Percentiles rank a stretch among this genome's conserved stretches.
phyloP scores from a whole-genome alignment of 2,113 vertebrate genomes.

The Rhadina sibilatrix region DNA sequence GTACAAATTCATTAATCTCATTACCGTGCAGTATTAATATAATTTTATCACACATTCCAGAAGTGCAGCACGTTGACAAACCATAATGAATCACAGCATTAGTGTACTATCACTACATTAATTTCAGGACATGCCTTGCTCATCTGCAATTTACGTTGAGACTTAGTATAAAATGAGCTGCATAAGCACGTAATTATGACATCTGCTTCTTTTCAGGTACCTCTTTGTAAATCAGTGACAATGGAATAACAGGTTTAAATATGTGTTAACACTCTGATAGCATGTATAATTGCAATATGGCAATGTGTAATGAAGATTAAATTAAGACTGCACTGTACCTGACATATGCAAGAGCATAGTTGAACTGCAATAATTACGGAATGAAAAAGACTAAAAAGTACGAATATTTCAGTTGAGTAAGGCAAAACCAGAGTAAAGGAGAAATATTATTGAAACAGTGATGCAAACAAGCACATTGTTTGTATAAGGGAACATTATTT shows the following conservation, averaged over 20 bases:
- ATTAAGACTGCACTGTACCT: conserved; percentile 80
- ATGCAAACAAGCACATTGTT: neutral
- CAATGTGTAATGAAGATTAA: conserved; percentile 84
- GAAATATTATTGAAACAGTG: neutral
- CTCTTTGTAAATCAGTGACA: conserved; percentile 82
- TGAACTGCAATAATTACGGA: conserved; percentile 61
- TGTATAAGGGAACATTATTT: neutral
- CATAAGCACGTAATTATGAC: conserved; percentile 86
- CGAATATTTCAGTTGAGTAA: conserved; percentile 27
- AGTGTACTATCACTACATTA: conserved; percentile 78
- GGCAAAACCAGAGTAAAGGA: neutral
- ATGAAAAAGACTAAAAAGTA: conserved; percentile 23
- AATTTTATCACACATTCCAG: conserved; percentile 99
- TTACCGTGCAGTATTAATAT: conserved; percentile 99
- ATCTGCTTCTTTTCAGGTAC: conserved; percentile 82
- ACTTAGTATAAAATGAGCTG: conserved; percentile 77
- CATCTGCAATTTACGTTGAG: conserved; percentile 77
- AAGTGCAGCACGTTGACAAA: conserved; percentile 85
- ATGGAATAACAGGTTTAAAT: conserved; percentile 85
- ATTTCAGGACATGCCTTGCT: conserved; percentile 79
- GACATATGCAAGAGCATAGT: conserved; percentile 73
- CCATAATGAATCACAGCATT: conserved; percentile 86
- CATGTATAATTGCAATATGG: conserved; percentile 87
- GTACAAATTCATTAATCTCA: conserved; percentile 97
- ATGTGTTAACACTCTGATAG: conserved; percentile 82